Evolutionary conservation across 2,888 invertebrate species (phyloP), one percentile per base, ranked within the genome.

Genomic region (Therioaphis trifolii): DNA sequence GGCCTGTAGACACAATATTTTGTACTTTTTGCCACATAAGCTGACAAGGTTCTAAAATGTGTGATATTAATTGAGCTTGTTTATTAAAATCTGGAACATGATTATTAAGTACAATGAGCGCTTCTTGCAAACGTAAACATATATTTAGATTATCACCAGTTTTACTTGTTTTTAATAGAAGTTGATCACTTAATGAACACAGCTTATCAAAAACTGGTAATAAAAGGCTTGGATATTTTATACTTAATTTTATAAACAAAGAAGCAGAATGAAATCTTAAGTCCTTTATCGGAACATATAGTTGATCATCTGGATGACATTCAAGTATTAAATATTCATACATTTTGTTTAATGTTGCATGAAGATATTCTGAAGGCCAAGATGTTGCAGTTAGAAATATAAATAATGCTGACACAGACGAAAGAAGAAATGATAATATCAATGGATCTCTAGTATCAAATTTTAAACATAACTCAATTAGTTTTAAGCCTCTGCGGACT

Each of bases 391-490:
- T 95, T 29, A 97, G 91, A 90, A 96, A 97, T 43, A 96, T 95
- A 88, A 97, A 96, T 2, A 97, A 91, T 0, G 96, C 95, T 1
- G 97, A 97, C 86, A 97, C 94, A 89, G 96, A 95, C 0, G 97
- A 97, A n/a, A 98, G 90, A 84, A 96, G 89, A 75, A 94, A 92
- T 0, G 97, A 97, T 35, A 95, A 90, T 77, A 96, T 91, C 85
- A 95, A 90, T 1, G 97, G 95, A 89, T 96, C 94, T 82, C 91
- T 91, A 0, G 95, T 95, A 84, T 93, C 91, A 87, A 93, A 92
- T 46, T 91, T 91, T 82, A 97, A 91, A 88, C 96, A 96, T 86
- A 94, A 91, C 88, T 94, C 93, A 84, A 97, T 90, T 77, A 97
- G 90, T 85, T 92, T 91, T 84, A 96, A 89, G 0, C 96, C 96